These are phyloP conservation scores for Tolmerus cingulatus DNA, from an alignment of 2,888 invertebrate genomes.

Conservation along the genomic window DNA sequence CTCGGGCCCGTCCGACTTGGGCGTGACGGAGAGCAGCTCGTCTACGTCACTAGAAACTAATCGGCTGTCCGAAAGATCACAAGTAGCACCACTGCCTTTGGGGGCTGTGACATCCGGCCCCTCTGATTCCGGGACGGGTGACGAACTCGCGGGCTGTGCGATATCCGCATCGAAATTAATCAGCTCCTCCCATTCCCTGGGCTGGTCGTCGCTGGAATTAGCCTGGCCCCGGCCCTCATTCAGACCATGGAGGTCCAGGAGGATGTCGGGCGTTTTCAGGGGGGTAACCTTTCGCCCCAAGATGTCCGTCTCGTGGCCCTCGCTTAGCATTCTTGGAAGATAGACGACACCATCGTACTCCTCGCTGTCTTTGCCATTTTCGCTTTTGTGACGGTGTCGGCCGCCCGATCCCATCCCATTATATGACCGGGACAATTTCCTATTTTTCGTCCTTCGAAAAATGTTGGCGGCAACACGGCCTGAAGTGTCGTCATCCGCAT, in stretches of 20 bases:
- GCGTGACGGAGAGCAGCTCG: slow-evolving; percentile 41
- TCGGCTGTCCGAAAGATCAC: slow-evolving; percentile 46
- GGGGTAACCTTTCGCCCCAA: slow-evolving; percentile 48
- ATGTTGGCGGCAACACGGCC: slow-evolving; percentile 49
- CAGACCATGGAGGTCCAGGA: slow-evolving; percentile 59
- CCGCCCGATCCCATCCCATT: slow-evolving; percentile 55
- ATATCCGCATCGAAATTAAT: slow-evolving; percentile 48
- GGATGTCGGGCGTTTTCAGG: slow-evolving; percentile 58
- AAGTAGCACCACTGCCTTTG: slow-evolving; percentile 41
- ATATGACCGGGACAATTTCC: slow-evolving; percentile 62
- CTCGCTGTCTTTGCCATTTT: slow-evolving; percentile 34
- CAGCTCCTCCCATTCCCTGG: slow-evolving; percentile 42
- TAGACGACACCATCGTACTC: slow-evolving; percentile 50
- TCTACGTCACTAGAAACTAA: slow-evolving; percentile 45
- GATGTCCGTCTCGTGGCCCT: slow-evolving; percentile 51
- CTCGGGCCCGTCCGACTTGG: slow-evolving; percentile 39
- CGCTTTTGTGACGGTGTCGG: slow-evolving; percentile 51
- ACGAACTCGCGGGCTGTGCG: background rate
- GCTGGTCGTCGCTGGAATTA: slow-evolving; percentile 36
- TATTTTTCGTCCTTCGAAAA: slow-evolving; percentile 59
- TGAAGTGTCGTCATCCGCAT: slow-evolving; percentile 22
- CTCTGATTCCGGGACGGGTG: background rate
- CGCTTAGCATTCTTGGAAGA: slow-evolving; percentile 54
- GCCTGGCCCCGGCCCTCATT: slow-evolving; percentile 22
- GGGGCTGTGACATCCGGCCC: background rate